Evolutionary conservation across 2,113 vertebrate species (phyloP).

Genomic region (Pseudorasbora parva): DNA sequence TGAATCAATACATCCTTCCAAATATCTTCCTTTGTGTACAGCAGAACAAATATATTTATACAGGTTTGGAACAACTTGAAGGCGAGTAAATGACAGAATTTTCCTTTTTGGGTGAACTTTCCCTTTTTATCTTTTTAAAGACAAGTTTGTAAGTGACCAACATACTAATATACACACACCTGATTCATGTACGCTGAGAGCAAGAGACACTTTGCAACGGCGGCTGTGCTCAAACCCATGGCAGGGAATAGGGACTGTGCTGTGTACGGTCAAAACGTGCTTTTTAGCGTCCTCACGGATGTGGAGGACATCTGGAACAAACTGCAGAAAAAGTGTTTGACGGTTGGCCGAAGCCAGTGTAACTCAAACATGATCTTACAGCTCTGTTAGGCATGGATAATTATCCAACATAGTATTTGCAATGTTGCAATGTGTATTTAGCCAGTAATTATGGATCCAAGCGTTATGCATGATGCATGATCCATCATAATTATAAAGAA

Average conservation of each 20-base stretch:
- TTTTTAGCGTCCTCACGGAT: constrained; percentile 78
- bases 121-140: no score
- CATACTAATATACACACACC: constrained; percentile 64
- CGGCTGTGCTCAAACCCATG: constrained; percentile 43
- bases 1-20: no score
- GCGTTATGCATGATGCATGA: background rate
- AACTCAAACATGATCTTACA: background rate
- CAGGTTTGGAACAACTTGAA: no score
- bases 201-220: constrained; percentile 76
- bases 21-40: no score
- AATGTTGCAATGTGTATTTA: background rate
- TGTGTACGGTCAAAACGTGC: constrained; percentile 77
- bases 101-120: no score
- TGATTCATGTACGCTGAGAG: constrained; percentile 73
- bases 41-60: no score
- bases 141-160: background rate
- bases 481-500: constrained; percentile 23
- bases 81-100: no score
- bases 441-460: background rate
- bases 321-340: constrained; percentile 63
- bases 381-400: background rate
- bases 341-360: background rate
- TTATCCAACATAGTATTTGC: constrained; percentile 6
- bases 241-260: constrained; percentile 78
- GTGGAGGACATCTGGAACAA: constrained; percentile 78